Conservation (phyloP, 2,888 invertebrate species). For the Drosophila basisetae region DNA sequence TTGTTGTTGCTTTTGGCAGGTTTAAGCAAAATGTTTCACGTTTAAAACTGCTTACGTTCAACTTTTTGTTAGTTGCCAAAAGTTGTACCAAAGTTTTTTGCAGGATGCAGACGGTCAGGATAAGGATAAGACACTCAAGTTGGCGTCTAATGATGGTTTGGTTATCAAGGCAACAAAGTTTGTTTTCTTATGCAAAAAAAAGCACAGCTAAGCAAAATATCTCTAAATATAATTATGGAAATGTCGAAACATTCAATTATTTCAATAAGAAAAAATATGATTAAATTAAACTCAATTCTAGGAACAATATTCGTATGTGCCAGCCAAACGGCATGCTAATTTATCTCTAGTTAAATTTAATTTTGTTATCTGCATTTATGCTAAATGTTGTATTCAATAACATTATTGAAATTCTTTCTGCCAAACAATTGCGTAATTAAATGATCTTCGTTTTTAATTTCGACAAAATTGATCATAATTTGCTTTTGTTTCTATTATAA, state of each 20-base stretch:
- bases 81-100: conserved; percentile 33
- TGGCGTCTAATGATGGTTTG: conserved; percentile 47
- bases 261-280: neutral
- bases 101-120: conserved; percentile 26
- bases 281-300: neutral
- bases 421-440: neutral
- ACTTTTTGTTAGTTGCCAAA: conserved; percentile 43
- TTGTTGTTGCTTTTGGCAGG: conserved; percentile 22
- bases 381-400: neutral
- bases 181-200: conserved; percentile 1
- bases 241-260: neutral
- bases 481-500: neutral
- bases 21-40: conserved; percentile 22
- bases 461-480: neutral
- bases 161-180: conserved; percentile 33
- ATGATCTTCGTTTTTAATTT: neutral
- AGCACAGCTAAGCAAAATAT: conserved; percentile 2
- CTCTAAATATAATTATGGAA: neutral
- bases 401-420: neutral
- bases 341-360: neutral
- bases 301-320: neutral
- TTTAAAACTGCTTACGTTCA: conserved; percentile 36
- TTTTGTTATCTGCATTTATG: no score
- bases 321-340: neutral
- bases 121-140: conserved; percentile 30